Evolutionary conservation across 1,140 invertebrate genomes (phyloP).

Genomic region (Akabosia matsudoensis): DNA sequence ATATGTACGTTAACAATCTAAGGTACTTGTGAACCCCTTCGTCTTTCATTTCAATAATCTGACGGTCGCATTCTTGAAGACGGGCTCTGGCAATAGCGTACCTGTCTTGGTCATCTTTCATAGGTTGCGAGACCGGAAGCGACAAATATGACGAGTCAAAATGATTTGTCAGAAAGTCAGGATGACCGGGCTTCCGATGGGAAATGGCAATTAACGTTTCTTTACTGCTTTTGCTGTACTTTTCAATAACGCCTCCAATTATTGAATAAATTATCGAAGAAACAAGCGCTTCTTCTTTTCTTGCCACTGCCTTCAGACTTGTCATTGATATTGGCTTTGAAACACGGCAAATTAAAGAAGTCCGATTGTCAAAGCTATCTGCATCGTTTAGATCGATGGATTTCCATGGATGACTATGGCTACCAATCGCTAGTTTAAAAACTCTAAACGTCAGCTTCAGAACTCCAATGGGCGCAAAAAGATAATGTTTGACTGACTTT

Average conservation of each 20-base stretch:
- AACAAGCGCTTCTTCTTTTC: neutral
- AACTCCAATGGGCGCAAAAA: too few species aligned
- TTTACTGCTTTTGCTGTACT: neutral
- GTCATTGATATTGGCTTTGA: neutral
- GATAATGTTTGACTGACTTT: too few species aligned
- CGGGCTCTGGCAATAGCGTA: too few species aligned
- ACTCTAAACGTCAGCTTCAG: too few species aligned
- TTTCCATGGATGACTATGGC: neutral
- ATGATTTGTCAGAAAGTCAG: neutral
- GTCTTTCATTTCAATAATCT: neutral
- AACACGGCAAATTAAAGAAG: neutral
- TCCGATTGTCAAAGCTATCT: neutral
- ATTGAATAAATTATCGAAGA: neutral
- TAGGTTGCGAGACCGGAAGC: too few species aligned
- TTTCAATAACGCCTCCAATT: neutral
- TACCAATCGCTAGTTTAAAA: too few species aligned
- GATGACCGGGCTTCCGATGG: neutral
- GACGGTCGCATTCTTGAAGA: neutral
- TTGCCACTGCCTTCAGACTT: neutral
- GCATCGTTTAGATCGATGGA: neutral
- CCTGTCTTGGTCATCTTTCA: too few species aligned
- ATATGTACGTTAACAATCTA: neutral
- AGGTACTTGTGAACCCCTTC: neutral
- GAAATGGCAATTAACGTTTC: neutral
- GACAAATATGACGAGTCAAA: neutral